phyloP scores from a whole-genome alignment of 2,113 vertebrate genomes.

The Mormyrus iriodes region DNA sequence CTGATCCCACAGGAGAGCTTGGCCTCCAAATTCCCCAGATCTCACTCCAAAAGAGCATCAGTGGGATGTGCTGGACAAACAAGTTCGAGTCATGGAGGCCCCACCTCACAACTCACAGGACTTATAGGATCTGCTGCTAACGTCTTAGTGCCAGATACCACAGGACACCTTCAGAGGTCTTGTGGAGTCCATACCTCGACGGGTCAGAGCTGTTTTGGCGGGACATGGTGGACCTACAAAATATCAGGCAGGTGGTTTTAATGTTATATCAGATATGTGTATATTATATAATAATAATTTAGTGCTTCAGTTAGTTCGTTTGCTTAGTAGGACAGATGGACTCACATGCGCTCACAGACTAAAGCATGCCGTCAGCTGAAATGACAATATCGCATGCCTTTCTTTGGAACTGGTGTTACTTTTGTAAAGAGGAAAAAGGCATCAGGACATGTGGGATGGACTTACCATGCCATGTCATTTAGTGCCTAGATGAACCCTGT shows the following conservation, averaged over 20 bases:
- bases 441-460: neutral
- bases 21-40: neutral
- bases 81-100: too few relatives aligned
- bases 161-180: neutral
- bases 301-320: neutral
- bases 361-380: too few relatives aligned
- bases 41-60: neutral
- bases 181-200: neutral
- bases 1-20: neutral
- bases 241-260: neutral
- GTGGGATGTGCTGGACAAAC: neutral
- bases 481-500: neutral
- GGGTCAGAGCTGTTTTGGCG: neutral
- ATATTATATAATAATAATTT: neutral
- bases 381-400: neutral
- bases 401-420: neutral
- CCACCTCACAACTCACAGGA: too few relatives aligned
- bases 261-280: neutral
- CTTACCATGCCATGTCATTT: neutral
- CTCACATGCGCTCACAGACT: neutral
- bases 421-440: neutral
- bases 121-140: neutral
- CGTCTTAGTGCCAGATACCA: neutral
- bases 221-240: neutral
- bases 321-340: neutral